phyloP scores from a whole-genome alignment of 2,113 vertebrate genomes.

The Etia nguti region DNA sequence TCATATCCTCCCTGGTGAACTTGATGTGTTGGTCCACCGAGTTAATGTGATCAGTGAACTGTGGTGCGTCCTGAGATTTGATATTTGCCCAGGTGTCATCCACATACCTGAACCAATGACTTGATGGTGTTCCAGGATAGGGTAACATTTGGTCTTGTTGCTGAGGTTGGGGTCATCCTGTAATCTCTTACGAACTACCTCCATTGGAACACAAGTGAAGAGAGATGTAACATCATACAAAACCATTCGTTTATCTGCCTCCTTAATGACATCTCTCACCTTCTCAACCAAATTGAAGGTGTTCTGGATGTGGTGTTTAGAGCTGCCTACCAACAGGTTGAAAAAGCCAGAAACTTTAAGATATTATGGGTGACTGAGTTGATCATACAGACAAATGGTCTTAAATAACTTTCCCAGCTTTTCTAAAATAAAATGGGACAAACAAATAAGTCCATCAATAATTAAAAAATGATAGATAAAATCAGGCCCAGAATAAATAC shows the following conservation, averaged over 20 bases:
- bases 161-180: neutral
- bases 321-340: neutral
- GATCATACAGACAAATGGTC: neutral
- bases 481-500: neutral
- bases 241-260: neutral
- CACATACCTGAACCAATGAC: neutral
- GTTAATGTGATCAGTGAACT: neutral
- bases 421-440: neutral
- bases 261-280: neutral
- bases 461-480: neutral
- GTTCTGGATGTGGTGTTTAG: neutral
- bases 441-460: neutral
- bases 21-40: neutral
- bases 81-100: neutral
- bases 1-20: neutral
- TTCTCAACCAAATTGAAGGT: neutral
- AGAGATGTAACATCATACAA: neutral
- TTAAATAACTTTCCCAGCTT: neutral
- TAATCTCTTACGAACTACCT: neutral
- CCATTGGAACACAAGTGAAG: neutral
- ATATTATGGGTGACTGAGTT: neutral
- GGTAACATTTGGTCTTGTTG: neutral
- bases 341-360: neutral
- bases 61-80: neutral
- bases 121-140: neutral